Base-by-base conservation (phyloP, 2,797 vertebrate genomes). In the Uromys caudimaculatus region DNA sequence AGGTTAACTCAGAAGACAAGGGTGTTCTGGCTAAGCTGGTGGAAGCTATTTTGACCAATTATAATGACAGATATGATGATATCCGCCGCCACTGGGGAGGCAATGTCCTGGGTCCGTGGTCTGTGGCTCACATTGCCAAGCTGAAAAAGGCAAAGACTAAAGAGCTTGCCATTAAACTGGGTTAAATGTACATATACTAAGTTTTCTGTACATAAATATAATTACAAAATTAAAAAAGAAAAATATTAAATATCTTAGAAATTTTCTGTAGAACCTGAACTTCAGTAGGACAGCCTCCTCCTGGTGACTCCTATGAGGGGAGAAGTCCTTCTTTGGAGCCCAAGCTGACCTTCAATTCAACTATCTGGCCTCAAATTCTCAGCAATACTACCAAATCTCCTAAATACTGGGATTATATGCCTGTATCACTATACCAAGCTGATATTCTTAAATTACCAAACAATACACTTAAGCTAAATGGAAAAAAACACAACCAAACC, bases 261-360 rank as follows among this genome's bases (percentile, higher is more conserved):
- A 94, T 86, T 85, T 94, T 92, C 94, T 52, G 81, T 21, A 95
- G 29, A 95, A 96, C 3, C 62, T 93, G 27, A 86, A 60, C 9
- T 24, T 95, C 29, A 50, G 41, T 92, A 71, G 73, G 60, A 93
- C 19, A 94, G 83, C 47, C 89, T 32, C 64, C 62, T 93, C 62
- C 2, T 64, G n/a, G 71, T 91, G 83, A 90, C 67, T 32, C 0
- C 82, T 73, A 54, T 19, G 13, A n/a, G 21, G 56, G n/a, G 41
- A n/a, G 58, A 44, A 77, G 56, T 47, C 41, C 38, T 77, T 8
- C 87, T 27, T 17, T 62, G 38, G 7, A 24, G 19, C 41, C 32
- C 21, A 17, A 12, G 73, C 56, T 89, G 56, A 50, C 2, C 73
- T 62, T 47, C 82, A 84, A 64, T 24, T 60, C 83, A 67, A 67